A percentile compares a stretch with the other conserved stretches of the same genome.
These are phyloP conservation scores for Artibeus jamaicensis DNA, from an alignment of 2,797 vertebrate species.

Conservation along the genomic window DNA sequence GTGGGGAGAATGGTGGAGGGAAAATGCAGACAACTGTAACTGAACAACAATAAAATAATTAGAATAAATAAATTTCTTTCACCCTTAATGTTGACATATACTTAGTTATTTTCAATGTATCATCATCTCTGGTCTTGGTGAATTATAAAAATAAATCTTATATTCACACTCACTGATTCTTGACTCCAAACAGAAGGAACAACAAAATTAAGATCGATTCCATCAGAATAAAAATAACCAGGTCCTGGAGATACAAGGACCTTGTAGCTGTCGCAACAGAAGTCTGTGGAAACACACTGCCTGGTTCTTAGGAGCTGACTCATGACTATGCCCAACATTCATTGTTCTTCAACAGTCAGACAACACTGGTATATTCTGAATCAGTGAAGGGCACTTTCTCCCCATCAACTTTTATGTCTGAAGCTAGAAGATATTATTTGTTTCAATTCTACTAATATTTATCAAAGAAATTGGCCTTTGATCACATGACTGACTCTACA, in stretches of 20 bases:
- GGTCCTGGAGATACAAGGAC: background rate
- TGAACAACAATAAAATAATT: no score
- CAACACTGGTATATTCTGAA: background rate
- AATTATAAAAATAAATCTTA: conserved; percentile 4
- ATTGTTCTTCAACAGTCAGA: background rate
- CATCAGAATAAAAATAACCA: conserved; percentile 41
- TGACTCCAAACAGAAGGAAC: conserved; percentile 35
- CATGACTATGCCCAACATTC: background rate
- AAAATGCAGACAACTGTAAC: no score
- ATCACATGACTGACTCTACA: background rate
- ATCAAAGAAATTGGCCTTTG: background rate
- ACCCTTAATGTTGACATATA: background rate
- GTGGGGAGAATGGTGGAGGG: no score
- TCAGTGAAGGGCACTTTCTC: conserved; percentile 9
- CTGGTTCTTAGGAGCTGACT: background rate
- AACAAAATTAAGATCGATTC: conserved; percentile 44
- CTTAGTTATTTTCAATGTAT: background rate
- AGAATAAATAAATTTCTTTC: background rate
- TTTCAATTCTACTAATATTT: background rate
- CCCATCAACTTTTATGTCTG: background rate
- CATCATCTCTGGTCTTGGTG: background rate
- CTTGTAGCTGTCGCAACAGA: background rate
- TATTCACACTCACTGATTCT: background rate
- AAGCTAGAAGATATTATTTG: background rate
- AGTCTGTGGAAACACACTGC: background rate